These are phyloP conservation scores for Megaceryle alcyon DNA, from an alignment of 2,797 vertebrate species.

Conservation along the genomic window DNA sequence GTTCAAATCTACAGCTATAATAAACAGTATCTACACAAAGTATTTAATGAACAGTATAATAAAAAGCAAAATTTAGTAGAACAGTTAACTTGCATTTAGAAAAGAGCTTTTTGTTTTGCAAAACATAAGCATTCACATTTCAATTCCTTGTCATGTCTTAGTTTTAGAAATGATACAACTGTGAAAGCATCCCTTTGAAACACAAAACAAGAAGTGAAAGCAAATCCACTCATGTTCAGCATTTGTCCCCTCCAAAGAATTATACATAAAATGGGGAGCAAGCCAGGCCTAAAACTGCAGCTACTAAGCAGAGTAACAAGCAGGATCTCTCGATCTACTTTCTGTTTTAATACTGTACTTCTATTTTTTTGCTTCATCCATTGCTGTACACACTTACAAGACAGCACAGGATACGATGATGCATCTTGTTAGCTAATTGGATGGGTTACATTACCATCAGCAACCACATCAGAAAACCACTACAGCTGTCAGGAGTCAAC, in stretches of 20 bases:
- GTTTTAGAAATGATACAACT: neutral
- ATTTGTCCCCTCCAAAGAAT: neutral
- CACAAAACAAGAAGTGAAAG: neutral
- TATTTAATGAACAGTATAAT: neutral
- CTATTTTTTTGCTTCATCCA: neutral
- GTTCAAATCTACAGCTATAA: neutral
- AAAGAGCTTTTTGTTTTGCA: neutral
- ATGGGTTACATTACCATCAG: neutral
- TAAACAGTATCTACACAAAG: neutral
- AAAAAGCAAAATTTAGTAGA: neutral
- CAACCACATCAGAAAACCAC: neutral
- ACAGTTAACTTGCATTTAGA: neutral
- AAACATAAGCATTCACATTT: neutral
- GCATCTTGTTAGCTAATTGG: neutral
- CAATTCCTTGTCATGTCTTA: neutral
- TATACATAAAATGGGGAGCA: neutral
- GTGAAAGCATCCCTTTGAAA: neutral
- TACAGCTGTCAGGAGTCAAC: neutral
- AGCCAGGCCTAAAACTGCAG: neutral
- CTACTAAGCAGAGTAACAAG: neutral
- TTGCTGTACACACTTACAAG: neutral
- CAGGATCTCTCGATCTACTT: neutral
- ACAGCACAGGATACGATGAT: rapidly evolving
- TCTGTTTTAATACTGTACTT: neutral
- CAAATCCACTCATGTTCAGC: neutral